phyloP scores from a whole-genome alignment of 2,888 invertebrate genomes.

The Rhagium mordax region DNA sequence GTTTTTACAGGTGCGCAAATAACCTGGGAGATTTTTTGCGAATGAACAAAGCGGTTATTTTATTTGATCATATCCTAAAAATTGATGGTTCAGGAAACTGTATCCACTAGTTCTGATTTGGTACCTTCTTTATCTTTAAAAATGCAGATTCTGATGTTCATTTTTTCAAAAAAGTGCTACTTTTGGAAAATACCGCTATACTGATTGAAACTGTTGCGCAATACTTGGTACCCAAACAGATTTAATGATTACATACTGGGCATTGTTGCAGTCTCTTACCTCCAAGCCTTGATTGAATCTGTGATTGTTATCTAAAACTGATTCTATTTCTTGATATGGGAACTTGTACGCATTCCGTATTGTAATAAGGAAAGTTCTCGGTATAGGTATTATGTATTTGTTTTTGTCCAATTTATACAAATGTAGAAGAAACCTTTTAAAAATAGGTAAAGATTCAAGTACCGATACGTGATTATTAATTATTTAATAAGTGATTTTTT shows the following conservation, averaged over 20 bases:
- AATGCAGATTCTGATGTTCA: too few relatives aligned
- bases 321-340: conserved; percentile 17
- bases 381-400: not conserved
- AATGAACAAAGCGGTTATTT: not conserved
- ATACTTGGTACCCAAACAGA: conserved; percentile 6
- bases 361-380: not conserved
- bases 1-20: not conserved
- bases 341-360: not conserved
- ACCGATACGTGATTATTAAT: too few relatives aligned
- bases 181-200: not conserved
- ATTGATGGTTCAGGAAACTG: too few relatives aligned
- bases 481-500: too few relatives aligned
- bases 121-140: too few relatives aligned
- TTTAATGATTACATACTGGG: conserved; percentile 11
- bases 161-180: too few relatives aligned
- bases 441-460: too few relatives aligned
- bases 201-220: conserved; percentile 16
- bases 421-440: too few relatives aligned
- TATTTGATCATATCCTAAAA: not conserved
- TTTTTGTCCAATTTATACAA: too few relatives aligned
- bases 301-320: conserved; percentile 15
- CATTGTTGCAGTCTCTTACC: conserved; percentile 16
- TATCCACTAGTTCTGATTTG: too few relatives aligned
- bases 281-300: conserved; percentile 4
- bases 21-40: not conserved